Evolutionary conservation across 2,797 vertebrate genomes (phyloP), one percentile per base, ranked within the genome.

Genomic region (Serranus cabrilla): DNA sequence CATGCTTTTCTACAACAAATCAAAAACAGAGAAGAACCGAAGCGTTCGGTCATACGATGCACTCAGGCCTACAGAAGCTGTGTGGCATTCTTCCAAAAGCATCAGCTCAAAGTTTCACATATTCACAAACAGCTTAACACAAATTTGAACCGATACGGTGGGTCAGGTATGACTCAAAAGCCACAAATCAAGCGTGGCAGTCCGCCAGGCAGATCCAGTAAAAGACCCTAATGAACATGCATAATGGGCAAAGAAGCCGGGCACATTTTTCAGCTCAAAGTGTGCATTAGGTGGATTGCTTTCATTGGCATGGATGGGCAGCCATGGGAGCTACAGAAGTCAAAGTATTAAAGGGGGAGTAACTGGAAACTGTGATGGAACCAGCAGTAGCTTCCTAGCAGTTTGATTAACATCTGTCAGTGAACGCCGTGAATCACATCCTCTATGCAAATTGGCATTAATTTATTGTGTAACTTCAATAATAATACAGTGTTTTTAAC

Each of bases 61-160:
- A 59, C 59, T 55, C 47, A 25, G 27, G 14, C 66, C 16, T 2
- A 12, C 12, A 46, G 17, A 27, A 2, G 27, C n/a, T 34, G 0
- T 0, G 14, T 34, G 59, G 69, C 58, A 4, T 3, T 54, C 23
- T 14, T 34, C 64, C 56, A 71, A 51, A 50, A 62, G 18, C 37
- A 46, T 37, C 57, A 46, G 58, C 25, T 63, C 70, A 56, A 34
- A 46, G 12, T 45, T 16, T 60, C 49, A 61, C 27, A 63, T 56
- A 50, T 60, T 37, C 1, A 61, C n/a, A 51, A 18, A 21, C 23
- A 21, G 37, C 20, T 27, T 40, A 31, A 9, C 18, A 1, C 40
- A 27, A 7, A 39, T 16, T n/a, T 54, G n/a, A 47, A 62, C 12
- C 20, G 10, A 37, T 21, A 31, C 45, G 21, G 47, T 18, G 2